Evolutionary conservation across 2,113 vertebrate species (phyloP).

Genomic region (Tor tambroides): DNA sequence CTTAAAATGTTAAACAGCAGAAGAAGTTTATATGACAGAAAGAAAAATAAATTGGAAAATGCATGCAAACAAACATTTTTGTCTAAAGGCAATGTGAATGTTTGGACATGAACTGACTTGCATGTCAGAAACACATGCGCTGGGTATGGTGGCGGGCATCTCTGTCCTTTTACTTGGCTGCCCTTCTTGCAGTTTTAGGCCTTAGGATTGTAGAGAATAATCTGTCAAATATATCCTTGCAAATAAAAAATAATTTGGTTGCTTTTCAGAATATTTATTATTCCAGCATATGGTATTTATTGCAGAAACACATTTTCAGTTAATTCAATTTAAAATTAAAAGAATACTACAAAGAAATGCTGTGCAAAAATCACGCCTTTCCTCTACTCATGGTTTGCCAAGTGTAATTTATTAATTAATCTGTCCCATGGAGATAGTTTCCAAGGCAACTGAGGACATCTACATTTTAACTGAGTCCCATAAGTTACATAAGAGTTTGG

Average conservation of each 20-base stretch:
- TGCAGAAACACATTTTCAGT: background rate
- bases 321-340: slow-evolving; percentile 2
- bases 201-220: background rate
- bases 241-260: background rate
- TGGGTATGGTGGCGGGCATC: background rate
- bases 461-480: slow-evolving; percentile 62
- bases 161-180: slow-evolving; percentile 10
- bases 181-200: background rate
- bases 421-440: slow-evolving; percentile 51
- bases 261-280: background rate
- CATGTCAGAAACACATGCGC: background rate
- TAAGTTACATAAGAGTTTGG: slow-evolving; percentile 53
- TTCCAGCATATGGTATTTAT: background rate
- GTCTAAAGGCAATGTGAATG: background rate
- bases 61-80: background rate
- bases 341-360: background rate
- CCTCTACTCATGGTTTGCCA: slow-evolving; percentile 41
- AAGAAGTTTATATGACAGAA: background rate
- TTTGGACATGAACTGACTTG: slow-evolving; percentile 12
- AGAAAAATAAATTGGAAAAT: background rate
- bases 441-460: slow-evolving; percentile 68
- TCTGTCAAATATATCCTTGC: background rate
- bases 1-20: background rate
- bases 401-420: slow-evolving; percentile 60
- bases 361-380: background rate